Conservation (phyloP, 2,797 vertebrate genomes). For the Alfaro cultratus region DNA sequence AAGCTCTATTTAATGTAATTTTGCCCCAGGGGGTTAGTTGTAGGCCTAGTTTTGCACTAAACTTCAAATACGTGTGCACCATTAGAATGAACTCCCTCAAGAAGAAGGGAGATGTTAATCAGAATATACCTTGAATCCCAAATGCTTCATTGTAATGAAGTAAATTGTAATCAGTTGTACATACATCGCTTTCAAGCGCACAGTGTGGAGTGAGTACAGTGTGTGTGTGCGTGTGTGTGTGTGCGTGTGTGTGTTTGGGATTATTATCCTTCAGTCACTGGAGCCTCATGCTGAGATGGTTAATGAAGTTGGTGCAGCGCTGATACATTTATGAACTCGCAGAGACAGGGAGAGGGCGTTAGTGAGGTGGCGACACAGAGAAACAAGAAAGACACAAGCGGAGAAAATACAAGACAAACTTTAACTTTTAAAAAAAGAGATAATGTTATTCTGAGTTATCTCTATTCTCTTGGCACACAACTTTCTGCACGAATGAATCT, state of each 20-base stretch:
- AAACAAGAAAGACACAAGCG: constrained; percentile 6
- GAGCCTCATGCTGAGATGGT: constrained; percentile 67
- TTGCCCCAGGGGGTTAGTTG: no score
- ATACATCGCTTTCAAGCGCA: constrained; percentile 27
- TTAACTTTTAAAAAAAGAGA: constrained; percentile 10
- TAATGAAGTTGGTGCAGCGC: constrained; percentile 70
- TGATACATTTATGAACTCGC: constrained; percentile 69
- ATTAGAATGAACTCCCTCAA: constrained; percentile 18
- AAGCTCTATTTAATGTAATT: neutral
- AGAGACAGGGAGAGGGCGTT: constrained; percentile 24
- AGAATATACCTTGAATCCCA: constrained; percentile 29
- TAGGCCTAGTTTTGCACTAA: neutral
- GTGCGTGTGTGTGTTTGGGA: constrained; percentile 39
- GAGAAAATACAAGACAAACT: neutral
- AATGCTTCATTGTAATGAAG: constrained; percentile 44
- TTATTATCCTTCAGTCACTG: constrained; percentile 67
- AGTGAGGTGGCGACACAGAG: neutral
- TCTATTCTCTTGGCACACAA: constrained; percentile 20
- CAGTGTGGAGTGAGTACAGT: constrained; percentile 9
- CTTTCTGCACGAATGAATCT: constrained; percentile 51
- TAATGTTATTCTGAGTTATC: constrained; percentile 6
- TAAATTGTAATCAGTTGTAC: constrained; percentile 57
- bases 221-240: constrained; percentile 18
- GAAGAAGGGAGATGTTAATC: constrained; percentile 33
- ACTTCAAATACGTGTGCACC: constrained; percentile 12